Percentiles rank a stretch among this genome's conserved stretches.
phyloP scores from a whole-genome alignment of 2,888 invertebrate species.

The Leucozona laternaria region DNA sequence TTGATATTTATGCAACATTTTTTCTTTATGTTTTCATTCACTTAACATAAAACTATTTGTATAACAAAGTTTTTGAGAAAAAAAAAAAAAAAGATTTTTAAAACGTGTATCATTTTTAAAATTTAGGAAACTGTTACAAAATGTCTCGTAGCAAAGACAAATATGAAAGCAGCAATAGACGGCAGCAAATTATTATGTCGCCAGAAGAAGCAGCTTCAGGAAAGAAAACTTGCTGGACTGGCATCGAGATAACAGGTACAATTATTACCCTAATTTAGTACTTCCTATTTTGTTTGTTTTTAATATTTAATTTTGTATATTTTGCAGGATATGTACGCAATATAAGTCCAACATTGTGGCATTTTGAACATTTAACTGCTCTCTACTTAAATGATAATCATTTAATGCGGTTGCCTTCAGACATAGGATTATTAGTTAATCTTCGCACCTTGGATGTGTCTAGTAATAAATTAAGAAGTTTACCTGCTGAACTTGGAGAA shows the following conservation, averaged over 20 bases:
- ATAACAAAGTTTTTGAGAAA: not conserved
- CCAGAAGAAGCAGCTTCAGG: slow-evolving; percentile 96
- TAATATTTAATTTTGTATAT: slow-evolving; percentile 16
- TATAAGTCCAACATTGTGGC: slow-evolving; percentile 95
- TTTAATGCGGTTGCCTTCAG: slow-evolving; percentile 94
- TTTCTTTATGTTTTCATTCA: slow-evolving; percentile 75
- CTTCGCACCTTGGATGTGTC: slow-evolving; percentile 96
- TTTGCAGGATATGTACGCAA: slow-evolving; percentile 95
- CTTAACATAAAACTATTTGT: slow-evolving; percentile 14
- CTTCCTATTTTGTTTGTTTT: not conserved
- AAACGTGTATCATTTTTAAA: slow-evolving; percentile 16
- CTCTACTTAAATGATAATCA: slow-evolving; percentile 98
- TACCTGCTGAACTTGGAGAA: slow-evolving; percentile 98
- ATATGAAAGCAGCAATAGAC: slow-evolving; percentile 92
- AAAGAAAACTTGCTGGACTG: slow-evolving; percentile 96
- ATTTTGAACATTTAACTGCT: slow-evolving; percentile 95
- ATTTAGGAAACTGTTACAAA: slow-evolving; percentile 83
- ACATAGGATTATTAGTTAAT: slow-evolving; percentile 93
- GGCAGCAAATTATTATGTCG: slow-evolving; percentile 96
- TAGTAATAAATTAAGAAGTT: slow-evolving; percentile 95
- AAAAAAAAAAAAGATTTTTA: slow-evolving; percentile 2
- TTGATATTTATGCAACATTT: slow-evolving; percentile 78
- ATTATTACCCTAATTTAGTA: not conserved
- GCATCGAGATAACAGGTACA: slow-evolving; percentile 92
- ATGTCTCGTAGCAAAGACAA: slow-evolving; percentile 94